These are phyloP conservation scores for Microcebus tavaratra DNA, from an alignment of 2,113 vertebrate species.

Conservation along the genomic window DNA sequence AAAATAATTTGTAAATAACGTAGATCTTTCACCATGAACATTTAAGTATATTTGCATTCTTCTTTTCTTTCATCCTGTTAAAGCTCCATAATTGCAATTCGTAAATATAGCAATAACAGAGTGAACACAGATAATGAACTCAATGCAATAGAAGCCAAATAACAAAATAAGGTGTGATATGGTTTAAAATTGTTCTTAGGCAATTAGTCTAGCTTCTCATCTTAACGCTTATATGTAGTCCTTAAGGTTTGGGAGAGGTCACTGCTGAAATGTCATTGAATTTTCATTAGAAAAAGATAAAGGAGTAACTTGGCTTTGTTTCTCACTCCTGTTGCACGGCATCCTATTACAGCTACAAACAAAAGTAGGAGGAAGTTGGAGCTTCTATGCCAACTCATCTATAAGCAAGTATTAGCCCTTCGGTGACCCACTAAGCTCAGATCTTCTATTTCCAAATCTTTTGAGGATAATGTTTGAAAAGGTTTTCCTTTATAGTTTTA, in stretches of 20 bases:
- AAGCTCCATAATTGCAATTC: constrained; percentile 13
- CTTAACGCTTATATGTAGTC: background rate
- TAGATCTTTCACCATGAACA: background rate
- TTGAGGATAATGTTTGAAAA: constrained; percentile 66
- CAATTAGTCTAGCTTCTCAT: constrained; percentile 4
- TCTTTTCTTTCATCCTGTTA: constrained; percentile 40
- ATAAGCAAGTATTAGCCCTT: constrained; percentile 28
- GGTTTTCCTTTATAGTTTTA: constrained; percentile 67
- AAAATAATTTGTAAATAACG: constrained; percentile 69
- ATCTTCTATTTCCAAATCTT: constrained; percentile 44
- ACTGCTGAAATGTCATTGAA: constrained; percentile 66
- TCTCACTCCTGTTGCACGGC: background rate
- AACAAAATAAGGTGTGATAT: constrained; percentile 1
- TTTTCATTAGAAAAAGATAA: constrained; percentile 63
- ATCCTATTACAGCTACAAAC: background rate
- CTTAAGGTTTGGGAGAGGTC: constrained; percentile 34
- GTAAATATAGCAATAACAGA: constrained; percentile 26
- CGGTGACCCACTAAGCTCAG: constrained; percentile 32
- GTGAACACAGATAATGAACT: constrained; percentile 37
- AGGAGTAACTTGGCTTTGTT: constrained; percentile 9
- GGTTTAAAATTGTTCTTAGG: background rate
- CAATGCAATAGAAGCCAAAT: background rate
- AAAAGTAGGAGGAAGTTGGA: background rate
- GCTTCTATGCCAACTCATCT: background rate
- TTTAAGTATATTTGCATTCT: constrained; percentile 7